Evolutionary conservation across 2,888 invertebrate species (phyloP).

Genomic region (Epistrophella euchroma): DNA sequence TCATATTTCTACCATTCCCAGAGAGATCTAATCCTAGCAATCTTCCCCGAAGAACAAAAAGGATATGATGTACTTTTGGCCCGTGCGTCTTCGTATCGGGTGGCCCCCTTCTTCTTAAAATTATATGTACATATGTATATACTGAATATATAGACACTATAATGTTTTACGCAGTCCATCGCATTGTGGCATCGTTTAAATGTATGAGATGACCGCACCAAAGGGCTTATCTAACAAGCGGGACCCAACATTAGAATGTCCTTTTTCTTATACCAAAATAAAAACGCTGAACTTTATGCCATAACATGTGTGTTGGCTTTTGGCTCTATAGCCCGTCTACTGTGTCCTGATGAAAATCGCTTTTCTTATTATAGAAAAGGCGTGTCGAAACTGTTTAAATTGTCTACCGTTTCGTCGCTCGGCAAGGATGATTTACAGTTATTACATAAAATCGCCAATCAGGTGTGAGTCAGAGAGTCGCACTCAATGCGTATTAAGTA

Average conservation of each 20-base stretch:
- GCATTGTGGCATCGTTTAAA: conserved; percentile 75
- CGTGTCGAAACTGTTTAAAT: conserved; percentile 74
- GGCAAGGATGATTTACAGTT: conserved; percentile 70
- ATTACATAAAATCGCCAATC: conserved; percentile 65
- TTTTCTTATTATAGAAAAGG: conserved; percentile 71
- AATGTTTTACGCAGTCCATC: conserved; percentile 59
- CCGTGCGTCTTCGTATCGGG: conserved; percentile 33
- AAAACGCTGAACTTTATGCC: conserved; percentile 22
- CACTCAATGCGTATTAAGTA: conserved; percentile 7
- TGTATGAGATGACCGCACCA: conserved; percentile 76
- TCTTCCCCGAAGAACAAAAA: conserved; percentile 73
- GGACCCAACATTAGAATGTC: conserved; percentile 55
- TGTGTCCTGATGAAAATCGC: conserved; percentile 45
- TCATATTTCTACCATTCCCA: conserved; percentile 75
- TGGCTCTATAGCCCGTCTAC: background rate
- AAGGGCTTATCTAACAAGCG: conserved; percentile 63
- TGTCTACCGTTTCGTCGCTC: conserved; percentile 71
- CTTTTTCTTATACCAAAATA: conserved; percentile 34
- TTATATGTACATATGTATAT: too few species aligned
- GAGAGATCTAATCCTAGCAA: conserved; percentile 75
- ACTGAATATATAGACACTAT: background rate
- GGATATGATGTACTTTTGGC: conserved; percentile 70
- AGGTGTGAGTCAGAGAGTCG: conserved; percentile 55
- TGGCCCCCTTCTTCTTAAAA: conserved; percentile 30
- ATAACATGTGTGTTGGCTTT: conserved; percentile 40